A percentile compares a stretch with the other conserved stretches of the same genome.
Evolutionary conservation across 2,797 vertebrate genomes (phyloP).

Genomic region (Australoheros facetus): DNA sequence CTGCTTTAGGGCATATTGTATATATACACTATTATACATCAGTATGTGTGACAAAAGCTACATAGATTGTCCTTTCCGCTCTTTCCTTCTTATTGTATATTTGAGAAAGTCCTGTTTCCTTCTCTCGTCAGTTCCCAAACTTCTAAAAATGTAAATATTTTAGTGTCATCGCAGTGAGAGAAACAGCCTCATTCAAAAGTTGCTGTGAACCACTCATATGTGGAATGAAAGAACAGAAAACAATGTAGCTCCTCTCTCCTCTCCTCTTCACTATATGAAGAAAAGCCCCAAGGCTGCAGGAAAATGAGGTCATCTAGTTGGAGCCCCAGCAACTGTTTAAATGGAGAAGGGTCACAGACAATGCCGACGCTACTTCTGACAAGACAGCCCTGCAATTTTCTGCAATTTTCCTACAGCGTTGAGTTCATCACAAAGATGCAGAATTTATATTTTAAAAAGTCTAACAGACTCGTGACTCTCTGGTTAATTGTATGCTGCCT

Average conservation of each 20-base stretch:
- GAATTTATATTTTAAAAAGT: slow-evolving; percentile 7
- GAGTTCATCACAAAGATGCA: not conserved
- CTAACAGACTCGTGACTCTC: not conserved
- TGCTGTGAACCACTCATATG: slow-evolving; percentile 2
- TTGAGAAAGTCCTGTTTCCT: not conserved
- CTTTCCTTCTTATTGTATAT: not conserved
- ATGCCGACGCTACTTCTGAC: slow-evolving; percentile 29
- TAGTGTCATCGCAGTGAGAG: not conserved
- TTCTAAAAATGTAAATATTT: not conserved
- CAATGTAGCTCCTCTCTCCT: slow-evolving; percentile 52
- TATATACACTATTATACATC: slow-evolving; percentile 29
- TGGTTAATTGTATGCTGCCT: slow-evolving; percentile 10
- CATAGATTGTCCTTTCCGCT: not conserved
- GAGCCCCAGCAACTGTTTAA: slow-evolving; percentile 58
- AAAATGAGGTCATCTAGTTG: slow-evolving; percentile 65
- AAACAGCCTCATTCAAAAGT: slow-evolving; percentile 16
- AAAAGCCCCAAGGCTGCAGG: slow-evolving; percentile 46
- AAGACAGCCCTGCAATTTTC: not conserved
- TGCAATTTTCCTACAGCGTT: slow-evolving; percentile 28
- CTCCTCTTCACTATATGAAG: slow-evolving; percentile 47
- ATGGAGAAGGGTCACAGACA: slow-evolving; percentile 47
- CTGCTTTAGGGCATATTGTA: slow-evolving; percentile 25
- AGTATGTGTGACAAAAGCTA: slow-evolving; percentile 42
- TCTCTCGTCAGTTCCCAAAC: not conserved
- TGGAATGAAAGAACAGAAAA: slow-evolving; percentile 28